Evolutionary conservation across 2,113 vertebrate species (phyloP).

Genomic region (Thymallus thymallus): DNA sequence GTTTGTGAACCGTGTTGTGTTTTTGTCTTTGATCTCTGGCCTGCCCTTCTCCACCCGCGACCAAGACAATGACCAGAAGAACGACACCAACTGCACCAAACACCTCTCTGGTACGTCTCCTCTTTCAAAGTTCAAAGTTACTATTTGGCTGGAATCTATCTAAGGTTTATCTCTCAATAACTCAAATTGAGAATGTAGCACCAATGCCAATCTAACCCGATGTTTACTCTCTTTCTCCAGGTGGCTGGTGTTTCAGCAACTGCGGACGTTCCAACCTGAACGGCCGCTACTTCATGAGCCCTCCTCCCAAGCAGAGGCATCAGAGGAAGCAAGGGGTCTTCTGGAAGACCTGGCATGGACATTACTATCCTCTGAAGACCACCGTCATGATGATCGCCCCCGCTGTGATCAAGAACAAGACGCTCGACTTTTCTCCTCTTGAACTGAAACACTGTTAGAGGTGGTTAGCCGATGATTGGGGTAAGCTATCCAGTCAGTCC

Average conservation of each 20-base stretch:
- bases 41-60: constrained; percentile 91
- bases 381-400: constrained; percentile 89
- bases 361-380: constrained; percentile 89
- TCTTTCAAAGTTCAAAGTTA: neutral
- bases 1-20: constrained; percentile 6
- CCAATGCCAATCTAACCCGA: neutral
- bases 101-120: constrained; percentile 84
- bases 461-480: neutral
- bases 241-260: constrained; percentile 97
- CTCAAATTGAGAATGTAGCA: neutral
- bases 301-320: constrained; percentile 83
- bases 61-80: constrained; percentile 84
- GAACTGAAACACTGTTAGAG: neutral
- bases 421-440: constrained; percentile 37
- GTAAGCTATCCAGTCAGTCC: neutral
- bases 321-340: constrained; percentile 93
- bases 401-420: constrained; percentile 53
- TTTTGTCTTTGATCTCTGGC: constrained; percentile 44
- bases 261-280: constrained; percentile 89
- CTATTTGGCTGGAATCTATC: neutral
- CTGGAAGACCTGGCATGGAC: constrained; percentile 95
- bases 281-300: constrained; percentile 85
- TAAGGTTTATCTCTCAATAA: too few relatives aligned
- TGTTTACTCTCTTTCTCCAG: constrained; percentile 57
- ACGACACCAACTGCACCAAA: constrained; percentile 87